Evolutionary conservation across 2,797 vertebrate genomes (phyloP).

Genomic region (Pelodytes ibericus): DNA sequence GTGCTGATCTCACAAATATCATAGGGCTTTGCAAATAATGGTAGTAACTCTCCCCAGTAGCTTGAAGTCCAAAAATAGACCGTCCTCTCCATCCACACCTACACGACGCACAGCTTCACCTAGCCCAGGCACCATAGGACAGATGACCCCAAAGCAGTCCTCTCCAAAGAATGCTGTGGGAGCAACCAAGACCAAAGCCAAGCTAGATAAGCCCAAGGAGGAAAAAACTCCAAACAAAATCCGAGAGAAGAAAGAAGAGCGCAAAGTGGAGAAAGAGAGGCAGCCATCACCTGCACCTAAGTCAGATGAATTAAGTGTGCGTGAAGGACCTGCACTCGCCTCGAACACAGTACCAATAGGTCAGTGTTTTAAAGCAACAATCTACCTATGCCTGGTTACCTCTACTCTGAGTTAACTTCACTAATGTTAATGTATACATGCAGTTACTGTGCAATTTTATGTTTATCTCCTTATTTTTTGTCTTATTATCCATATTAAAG

Average conservation of each 20-base stretch:
- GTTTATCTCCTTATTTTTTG: neutral
- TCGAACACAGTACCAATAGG: conserved; percentile 56
- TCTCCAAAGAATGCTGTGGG: conserved; percentile 46
- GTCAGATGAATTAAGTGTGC: conserved; percentile 6
- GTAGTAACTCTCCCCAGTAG: conserved; percentile 63
- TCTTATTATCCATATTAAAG: neutral
- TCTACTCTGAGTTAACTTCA: no score
- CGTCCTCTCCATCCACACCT: conserved; percentile 79
- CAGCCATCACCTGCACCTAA: conserved; percentile 13
- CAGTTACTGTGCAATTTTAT: no score
- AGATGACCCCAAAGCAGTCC: conserved; percentile 69
- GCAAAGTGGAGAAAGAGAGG: conserved; percentile 31
- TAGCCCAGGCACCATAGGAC: conserved; percentile 59
- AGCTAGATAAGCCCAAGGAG: conserved; percentile 38
- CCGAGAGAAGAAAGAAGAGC: conserved; percentile 37
- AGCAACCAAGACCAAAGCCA: conserved; percentile 34
- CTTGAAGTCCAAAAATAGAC: conserved; percentile 80
- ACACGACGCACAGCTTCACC: conserved; percentile 81
- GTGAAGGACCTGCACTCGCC: neutral
- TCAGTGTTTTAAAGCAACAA: conserved; percentile 56
- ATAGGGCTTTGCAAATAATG: neutral
- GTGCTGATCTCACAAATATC: neutral
- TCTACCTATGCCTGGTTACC: no score
- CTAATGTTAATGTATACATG: no score
- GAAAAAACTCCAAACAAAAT: conserved; percentile 40